These are phyloP conservation scores for Neosalanx taihuensis DNA, from an alignment of 2,797 vertebrate genomes.

Conservation along the genomic window DNA sequence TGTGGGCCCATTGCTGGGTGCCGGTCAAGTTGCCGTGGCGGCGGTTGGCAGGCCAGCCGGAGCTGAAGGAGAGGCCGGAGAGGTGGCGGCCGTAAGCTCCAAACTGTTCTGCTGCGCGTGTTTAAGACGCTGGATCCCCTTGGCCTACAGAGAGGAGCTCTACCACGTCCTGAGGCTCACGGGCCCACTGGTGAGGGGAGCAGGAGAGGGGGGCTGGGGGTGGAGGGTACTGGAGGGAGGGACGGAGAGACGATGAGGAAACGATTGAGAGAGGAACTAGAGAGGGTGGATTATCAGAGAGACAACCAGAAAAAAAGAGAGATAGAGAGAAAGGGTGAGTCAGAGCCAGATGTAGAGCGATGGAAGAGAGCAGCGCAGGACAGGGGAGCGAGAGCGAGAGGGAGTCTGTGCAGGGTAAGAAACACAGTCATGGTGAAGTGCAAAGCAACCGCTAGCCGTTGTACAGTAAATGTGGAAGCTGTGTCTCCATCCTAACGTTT, in stretches of 20 bases:
- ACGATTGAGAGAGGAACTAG: slow-evolving; percentile 5
- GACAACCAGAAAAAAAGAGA: too few species aligned
- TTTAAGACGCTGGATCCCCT: slow-evolving; percentile 63
- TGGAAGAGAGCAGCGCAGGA: too few species aligned
- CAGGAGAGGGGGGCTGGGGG: slow-evolving; percentile 1
- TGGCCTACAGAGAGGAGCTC: slow-evolving; percentile 75
- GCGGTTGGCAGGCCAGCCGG: slow-evolving; percentile 33
- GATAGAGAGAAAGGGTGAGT: too few species aligned
- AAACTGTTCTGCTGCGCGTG: slow-evolving; percentile 63
- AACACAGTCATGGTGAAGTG: not conserved
- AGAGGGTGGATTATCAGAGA: not conserved
- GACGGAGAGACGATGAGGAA: not conserved
- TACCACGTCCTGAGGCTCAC: slow-evolving; percentile 68
- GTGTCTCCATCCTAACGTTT: too few species aligned
- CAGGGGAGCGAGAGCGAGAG: too few species aligned
- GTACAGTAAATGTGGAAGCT: too few species aligned
- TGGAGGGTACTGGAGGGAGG: slow-evolving; percentile 21
- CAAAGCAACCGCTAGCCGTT: not conserved
- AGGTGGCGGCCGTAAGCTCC: slow-evolving; percentile 44
- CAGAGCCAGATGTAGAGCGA: too few species aligned
- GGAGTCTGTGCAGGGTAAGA: too few species aligned
- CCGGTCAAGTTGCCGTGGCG: slow-evolving; percentile 53
- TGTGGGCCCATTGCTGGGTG: slow-evolving; percentile 39
- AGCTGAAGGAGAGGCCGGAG: slow-evolving; percentile 31
- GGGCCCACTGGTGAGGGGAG: slow-evolving; percentile 74